Percentiles rank a stretch among this genome's conserved stretches.
Evolutionary conservation across 2,797 vertebrate species (phyloP).

Genomic region (Hafferia zeledoni): DNA sequence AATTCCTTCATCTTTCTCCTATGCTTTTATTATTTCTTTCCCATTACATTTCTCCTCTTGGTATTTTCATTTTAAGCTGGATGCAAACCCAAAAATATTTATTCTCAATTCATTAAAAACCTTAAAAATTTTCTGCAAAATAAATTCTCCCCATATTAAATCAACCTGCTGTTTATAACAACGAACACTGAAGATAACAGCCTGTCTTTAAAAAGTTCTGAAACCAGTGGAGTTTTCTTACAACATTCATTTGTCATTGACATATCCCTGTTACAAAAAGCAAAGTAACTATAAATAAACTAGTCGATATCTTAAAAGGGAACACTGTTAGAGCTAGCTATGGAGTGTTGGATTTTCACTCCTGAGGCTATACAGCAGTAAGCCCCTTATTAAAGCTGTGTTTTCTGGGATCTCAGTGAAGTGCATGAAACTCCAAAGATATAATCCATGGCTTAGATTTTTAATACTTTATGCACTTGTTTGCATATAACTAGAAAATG

Average conservation of each 20-base stretch:
- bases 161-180: not conserved
- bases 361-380: not conserved
- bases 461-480: not conserved
- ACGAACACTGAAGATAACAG: not conserved
- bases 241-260: not conserved
- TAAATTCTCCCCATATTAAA: not conserved
- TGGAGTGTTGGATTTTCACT: not conserved
- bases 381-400: not conserved
- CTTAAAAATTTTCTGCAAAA: not conserved
- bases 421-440: not conserved
- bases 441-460: not conserved
- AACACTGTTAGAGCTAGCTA: not conserved
- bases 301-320: not conserved
- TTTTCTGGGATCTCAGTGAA: not conserved
- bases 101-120: not conserved
- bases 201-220: not conserved
- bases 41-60: not conserved
- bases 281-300: constrained; percentile 28
- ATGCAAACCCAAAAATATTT: not conserved
- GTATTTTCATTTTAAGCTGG: not conserved
- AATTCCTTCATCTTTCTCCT: not conserved
- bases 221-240: not conserved
- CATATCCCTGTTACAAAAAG: not conserved
- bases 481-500: not conserved
- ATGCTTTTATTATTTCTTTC: not conserved